Base-by-base conservation (phyloP, 2,888 invertebrate genomes). In the Scaptomyza tumidula region DNA sequence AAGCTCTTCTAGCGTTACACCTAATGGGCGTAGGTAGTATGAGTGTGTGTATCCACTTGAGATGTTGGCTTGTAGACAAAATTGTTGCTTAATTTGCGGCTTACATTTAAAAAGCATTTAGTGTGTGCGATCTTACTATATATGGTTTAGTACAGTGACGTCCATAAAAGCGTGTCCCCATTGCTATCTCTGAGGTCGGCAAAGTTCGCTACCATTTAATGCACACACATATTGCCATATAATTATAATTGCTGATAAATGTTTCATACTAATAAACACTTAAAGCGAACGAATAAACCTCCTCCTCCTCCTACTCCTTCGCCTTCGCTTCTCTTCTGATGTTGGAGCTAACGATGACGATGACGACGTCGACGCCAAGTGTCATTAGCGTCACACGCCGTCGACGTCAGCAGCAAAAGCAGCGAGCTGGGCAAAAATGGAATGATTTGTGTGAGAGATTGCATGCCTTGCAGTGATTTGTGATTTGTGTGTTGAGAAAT, bases 231-330 rank as follows among this genome's bases (percentile, higher is more conserved):
- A 75, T 63, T 61, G 80, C 72, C 86, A 78, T 80, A 90, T 83
- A 90, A 90, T 89, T 89, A 89, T 90, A 90, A 90, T 90, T 89
- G 89, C 90, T 91, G 90, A 90, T 90, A 89, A 89, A 90, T 90
- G 89, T 78, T 82, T 82, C 78, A 75, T 83, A 86, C 86, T 83
- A 83, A 83, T 86, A 85, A 85, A 85, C 88, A 87, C 87, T 71
- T 82, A 80, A 78, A 78, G 72, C 78, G 62, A 80, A 65, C 76
- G 70, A 76, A 59, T 41, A 41, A 41, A 41, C 41, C 41, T 10
- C 48, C 72, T 62, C 56, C 57, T 10, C 50, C 63, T 64, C 59
- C 56, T 10, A 0, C n/a, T n/a, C n/a, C n/a, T n/a, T n/a, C 35
- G 7, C 14, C 39, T 14, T 14, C 14, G 3, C 24, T 14, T 3